Evolutionary conservation across 2,888 invertebrate genomes (phyloP).

Genomic region (Cryptosula pallasiana): DNA sequence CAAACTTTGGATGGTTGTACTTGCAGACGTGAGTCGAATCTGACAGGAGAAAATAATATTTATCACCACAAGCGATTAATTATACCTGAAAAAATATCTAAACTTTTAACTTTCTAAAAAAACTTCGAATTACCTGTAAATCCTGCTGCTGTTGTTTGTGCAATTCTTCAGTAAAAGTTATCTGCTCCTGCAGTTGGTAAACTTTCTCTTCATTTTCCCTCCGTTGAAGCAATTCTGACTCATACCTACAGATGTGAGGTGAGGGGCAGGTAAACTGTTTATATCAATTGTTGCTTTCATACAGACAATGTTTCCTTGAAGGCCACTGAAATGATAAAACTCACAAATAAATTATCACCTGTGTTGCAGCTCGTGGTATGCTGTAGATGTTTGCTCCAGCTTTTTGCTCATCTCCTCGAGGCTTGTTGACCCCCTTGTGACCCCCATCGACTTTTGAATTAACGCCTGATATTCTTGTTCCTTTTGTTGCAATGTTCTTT

Average conservation of each 20-base stretch:
- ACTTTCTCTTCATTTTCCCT: conserved; percentile 39
- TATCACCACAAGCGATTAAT: too few relatives aligned
- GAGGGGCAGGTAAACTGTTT: too few relatives aligned
- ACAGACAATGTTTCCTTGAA: too few relatives aligned
- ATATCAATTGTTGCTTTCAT: too few relatives aligned
- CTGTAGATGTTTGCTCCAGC: conserved; percentile 37
- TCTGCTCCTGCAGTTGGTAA: conserved; percentile 36
- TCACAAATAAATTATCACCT: too few relatives aligned
- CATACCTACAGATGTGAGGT: conserved; percentile 34
- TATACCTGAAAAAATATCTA: too few relatives aligned
- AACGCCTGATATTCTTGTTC: conserved; percentile 1
- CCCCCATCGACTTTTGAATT: not conserved
- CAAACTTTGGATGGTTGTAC: conserved; percentile 28
- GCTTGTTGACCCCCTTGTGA: conserved; percentile 33
- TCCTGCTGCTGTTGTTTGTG: conserved; percentile 27
- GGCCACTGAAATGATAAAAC: too few relatives aligned
- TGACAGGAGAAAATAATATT: too few relatives aligned
- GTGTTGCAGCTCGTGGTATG: conserved; percentile 38
- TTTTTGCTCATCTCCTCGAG: conserved; percentile 36
- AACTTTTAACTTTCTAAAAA: too few relatives aligned
- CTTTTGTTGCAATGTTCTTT: not conserved
- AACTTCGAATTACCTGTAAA: too few relatives aligned
- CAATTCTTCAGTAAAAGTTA: conserved; percentile 39
- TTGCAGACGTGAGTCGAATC: conserved; percentile 27
- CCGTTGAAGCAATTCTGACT: conserved; percentile 36